Base-by-base conservation (phyloP, 1,140 invertebrate genomes). In the Cydia amplana region DNA sequence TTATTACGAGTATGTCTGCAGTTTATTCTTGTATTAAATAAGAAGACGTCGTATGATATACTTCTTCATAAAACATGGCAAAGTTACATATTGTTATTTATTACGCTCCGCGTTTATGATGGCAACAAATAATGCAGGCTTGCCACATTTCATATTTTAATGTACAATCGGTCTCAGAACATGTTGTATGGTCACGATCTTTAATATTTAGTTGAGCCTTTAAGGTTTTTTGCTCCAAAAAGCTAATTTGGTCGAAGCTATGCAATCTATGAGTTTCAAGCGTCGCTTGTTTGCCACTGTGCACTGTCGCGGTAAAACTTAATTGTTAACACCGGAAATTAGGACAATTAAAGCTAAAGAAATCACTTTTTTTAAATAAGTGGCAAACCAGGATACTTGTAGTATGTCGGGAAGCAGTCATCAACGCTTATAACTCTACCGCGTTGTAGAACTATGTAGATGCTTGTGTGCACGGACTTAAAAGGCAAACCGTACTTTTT, bases 81-180 rank as follows among this genome's bases (percentile, higher is more conserved):
- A 43, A 65, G 80, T 80, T 79, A 75, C 76, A 75, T 80, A 77
- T 77, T 78, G 76, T 78, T 77, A 80, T 76, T 83, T 86, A 82
- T 84, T 83, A 85, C 83, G 79, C 73, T 75, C 84, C 83, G 80
- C 73, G 74, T 89, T 88, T 87, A 87, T 77, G 83, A 85, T 76
- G 75, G 80, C 73, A 82, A 86, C 83, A 87, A 89, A 86, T 84
- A 83, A 82, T 77, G 74, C 75, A 77, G 76, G 76, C 78, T 78
- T 81, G 79, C 67, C 55, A 55, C 72, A 82, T 81, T 85, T 77
- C 78, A 78, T 81, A 80, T 77, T 73, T 80, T 74, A 67, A 79
- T 75, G 76, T 80, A 83, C 78, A 79, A 78, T 75, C 51, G 72
- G 75, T 70, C 18, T 20, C 40, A 80, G 80, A 46, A 46, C 43